Evolutionary conservation across 2,113 vertebrate genomes (phyloP), one percentile per base, ranked within the genome.

Genomic region (Spea multiplicata): DNA sequence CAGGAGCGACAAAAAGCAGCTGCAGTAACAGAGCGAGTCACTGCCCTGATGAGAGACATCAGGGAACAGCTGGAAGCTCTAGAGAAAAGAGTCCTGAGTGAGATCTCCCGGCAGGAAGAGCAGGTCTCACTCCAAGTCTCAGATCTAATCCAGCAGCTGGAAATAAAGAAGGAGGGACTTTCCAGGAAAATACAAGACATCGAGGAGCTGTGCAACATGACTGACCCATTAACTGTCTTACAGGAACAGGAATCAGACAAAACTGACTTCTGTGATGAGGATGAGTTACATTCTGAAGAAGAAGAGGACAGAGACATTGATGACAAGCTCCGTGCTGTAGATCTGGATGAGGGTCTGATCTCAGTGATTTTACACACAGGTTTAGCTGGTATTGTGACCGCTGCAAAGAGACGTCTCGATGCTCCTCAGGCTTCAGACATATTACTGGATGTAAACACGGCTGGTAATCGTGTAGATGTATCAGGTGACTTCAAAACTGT

Each of bases 401-500:
- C 59, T 13, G 4, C 66, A 16, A 72, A 71, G 10, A 14, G 61
- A 6, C 48, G 69, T 5, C 64, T 65, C 59, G 10, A 78, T 30
- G 71, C 52, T 49, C 61, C 49, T 48, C 30, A 72, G 59, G 76
- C 69, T 7, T 65, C 76, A 5, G 50, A 68, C 16, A 76, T 76
- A 5, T 53, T 68, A 10, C 66, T 76, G 52, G 74, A 76, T 10
- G 74, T 76, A 44, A 78, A 78, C 68, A 78, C 76, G 5, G 68
- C 76, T 10, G 68, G 69, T 5, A 16, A 72, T 62, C 13, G 72
- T 3, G 17, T 78, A 9, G 4, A 17, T 3, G 76, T 78, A n/a
- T 78, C 76, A 10, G 59, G 57, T 13, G 61, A 72, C 44, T 6
- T 62, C 5, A 78, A 78, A 52, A 66, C 44, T 14, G 69, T 68